These are phyloP conservation scores for Ormyrus pomaceus DNA, from an alignment of 2,888 invertebrate genomes.

Conservation along the genomic window DNA sequence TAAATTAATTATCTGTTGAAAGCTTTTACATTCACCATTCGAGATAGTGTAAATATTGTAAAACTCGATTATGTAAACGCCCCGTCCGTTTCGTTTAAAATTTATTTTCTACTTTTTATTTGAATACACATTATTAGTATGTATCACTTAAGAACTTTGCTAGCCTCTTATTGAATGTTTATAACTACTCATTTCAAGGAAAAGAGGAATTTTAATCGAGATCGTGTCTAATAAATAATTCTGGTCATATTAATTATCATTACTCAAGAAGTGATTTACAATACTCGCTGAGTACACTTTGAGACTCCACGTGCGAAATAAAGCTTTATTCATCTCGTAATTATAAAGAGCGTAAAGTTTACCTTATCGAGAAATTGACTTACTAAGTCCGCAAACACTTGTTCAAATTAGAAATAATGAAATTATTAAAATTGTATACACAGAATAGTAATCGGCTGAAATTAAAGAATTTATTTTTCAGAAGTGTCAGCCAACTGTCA, in stretches of 20 bases:
- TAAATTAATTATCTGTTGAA: constrained; percentile 7
- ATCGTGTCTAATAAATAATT: constrained; percentile 45
- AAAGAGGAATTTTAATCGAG: constrained; percentile 19
- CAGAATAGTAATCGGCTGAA: background rate
- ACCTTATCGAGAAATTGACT: constrained; percentile 31
- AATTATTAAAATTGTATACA: constrained; percentile 18
- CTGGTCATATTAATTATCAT: constrained; percentile 43
- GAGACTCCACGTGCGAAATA: constrained; percentile 12
- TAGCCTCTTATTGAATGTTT: constrained; percentile 9
- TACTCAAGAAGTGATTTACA: constrained; percentile 41
- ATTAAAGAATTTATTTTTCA: background rate
- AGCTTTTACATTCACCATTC: background rate
- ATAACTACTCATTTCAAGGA: constrained; percentile 22
- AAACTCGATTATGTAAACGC: constrained; percentile 1
- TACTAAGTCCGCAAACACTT: constrained; percentile 8
- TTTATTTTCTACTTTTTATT: constrained; percentile 18
- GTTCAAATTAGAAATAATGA: constrained; percentile 7
- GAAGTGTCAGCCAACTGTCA: too few species aligned
- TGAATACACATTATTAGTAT: constrained; percentile 2
- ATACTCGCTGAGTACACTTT: constrained; percentile 7
- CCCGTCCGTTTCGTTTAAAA: background rate
- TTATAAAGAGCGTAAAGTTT: background rate
- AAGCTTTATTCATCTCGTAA: constrained; percentile 35
- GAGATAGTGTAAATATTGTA: background rate
- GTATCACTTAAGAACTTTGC: constrained; percentile 10